Percentiles rank a stretch among this genome's conserved stretches.
These are phyloP conservation scores for Glaucomys volans DNA, from an alignment of 2,113 vertebrate genomes.

Conservation along the genomic window DNA sequence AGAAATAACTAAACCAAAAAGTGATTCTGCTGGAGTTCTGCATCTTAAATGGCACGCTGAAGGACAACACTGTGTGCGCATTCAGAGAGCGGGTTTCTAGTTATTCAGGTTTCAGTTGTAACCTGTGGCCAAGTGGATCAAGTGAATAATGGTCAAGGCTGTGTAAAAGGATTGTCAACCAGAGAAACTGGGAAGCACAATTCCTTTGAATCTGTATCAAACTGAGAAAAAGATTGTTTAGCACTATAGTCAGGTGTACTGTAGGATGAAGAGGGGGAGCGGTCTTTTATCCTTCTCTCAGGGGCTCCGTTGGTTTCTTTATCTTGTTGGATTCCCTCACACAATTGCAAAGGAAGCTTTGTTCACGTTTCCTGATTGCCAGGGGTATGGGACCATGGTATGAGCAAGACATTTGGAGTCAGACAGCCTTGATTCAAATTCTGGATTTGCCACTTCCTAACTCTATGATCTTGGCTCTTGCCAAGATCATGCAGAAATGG, in stretches of 20 bases:
- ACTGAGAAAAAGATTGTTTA: constrained; percentile 73
- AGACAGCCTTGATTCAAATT: background rate
- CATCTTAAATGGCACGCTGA: constrained; percentile 56
- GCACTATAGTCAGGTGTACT: background rate
- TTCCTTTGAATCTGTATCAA: constrained; percentile 73
- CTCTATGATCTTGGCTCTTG: background rate
- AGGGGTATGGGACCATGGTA: background rate
- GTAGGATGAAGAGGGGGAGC: background rate
- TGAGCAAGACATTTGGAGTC: background rate
- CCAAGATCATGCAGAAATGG: background rate
- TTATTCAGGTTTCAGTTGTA: background rate
- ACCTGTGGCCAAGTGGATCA: constrained; percentile 38
- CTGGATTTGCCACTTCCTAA: background rate
- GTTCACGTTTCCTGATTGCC: background rate
- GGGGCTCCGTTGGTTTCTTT: background rate
- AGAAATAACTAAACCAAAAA: constrained; percentile 69
- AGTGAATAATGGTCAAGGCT: constrained; percentile 36
- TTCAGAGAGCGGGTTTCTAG: background rate
- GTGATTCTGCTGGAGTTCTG: constrained; percentile 50
- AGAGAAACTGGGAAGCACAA: constrained; percentile 52
- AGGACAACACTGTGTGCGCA: background rate
- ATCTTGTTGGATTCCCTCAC: constrained; percentile 8
- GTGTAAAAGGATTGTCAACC: constrained; percentile 53
- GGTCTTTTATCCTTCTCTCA: constrained; percentile 43
- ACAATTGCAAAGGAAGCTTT: constrained; percentile 35